Percentiles rank a stretch among this genome's conserved stretches.
Evolutionary conservation across 2,113 vertebrate species (phyloP).

Genomic region (Antigone vipio): DNA sequence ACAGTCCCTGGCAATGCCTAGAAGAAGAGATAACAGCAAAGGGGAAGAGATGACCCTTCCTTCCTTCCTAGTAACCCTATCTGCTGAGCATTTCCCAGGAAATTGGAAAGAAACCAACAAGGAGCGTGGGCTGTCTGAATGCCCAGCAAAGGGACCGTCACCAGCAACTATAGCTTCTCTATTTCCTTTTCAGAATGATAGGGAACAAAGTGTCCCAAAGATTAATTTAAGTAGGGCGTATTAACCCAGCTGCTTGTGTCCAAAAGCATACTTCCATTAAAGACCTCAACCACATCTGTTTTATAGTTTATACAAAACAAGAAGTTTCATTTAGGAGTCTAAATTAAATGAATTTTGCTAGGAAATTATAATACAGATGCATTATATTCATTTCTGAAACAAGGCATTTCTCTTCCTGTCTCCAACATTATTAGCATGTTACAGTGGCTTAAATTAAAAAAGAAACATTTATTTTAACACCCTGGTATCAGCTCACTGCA

Average conservation of each 20-base stretch:
- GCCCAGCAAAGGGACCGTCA: neutral
- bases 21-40: neutral
- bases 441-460: constrained; percentile 49
- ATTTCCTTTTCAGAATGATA: neutral
- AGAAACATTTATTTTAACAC: constrained; percentile 55
- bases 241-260: neutral
- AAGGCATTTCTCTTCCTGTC: neutral
- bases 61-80: neutral
- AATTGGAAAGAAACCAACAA: neutral
- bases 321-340: constrained; percentile 12
- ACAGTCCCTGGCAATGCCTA: neutral
- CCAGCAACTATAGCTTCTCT: neutral
- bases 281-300: neutral
- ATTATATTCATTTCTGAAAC: constrained; percentile 13
- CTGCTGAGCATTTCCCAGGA: neutral
- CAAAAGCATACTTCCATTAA: neutral
- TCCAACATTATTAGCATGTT: constrained; percentile 30
- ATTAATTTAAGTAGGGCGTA: neutral
- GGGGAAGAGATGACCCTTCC: neutral
- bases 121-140: neutral
- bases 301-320: neutral
- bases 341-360: neutral
- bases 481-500: constrained; percentile 18
- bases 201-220: neutral
- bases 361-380: neutral